Evolutionary conservation across 1,140 invertebrate species (phyloP).

Genomic region (Brachionus koreanus): DNA sequence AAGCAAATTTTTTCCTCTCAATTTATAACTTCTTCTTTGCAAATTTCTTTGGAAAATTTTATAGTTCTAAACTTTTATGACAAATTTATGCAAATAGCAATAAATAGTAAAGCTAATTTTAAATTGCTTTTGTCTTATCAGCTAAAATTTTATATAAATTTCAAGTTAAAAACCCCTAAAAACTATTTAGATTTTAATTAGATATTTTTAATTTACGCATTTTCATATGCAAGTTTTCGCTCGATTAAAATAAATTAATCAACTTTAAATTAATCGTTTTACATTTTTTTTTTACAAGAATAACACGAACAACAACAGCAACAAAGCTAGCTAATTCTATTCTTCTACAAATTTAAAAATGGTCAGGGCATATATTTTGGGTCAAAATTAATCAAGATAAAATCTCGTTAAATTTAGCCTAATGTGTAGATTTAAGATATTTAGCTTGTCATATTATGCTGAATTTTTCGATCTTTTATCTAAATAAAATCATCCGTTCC

Average conservation of each 20-base stretch:
- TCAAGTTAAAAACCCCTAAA: neutral
- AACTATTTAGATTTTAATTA: neutral
- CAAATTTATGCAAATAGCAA: slow-evolving; percentile 39
- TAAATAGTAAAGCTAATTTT: neutral
- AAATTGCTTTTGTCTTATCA: slow-evolving; percentile 19
- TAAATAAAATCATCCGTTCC: neutral
- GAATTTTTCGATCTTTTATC: slow-evolving; percentile 39
- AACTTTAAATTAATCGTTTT: neutral
- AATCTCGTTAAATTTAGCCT: slow-evolving; percentile 35
- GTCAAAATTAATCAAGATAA: neutral
- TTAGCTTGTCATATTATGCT: slow-evolving; percentile 30
- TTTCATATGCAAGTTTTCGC: neutral
- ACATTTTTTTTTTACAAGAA: neutral
- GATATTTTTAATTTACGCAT: neutral
- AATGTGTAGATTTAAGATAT: slow-evolving; percentile 24
- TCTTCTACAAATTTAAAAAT: too few species aligned
- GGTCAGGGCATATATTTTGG: neutral
- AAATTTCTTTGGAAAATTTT: neutral
- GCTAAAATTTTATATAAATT: slow-evolving; percentile 9
- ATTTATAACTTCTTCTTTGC: neutral
- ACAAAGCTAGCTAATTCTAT: neutral
- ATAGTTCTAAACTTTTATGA: neutral
- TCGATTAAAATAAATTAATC: slow-evolving; percentile 11
- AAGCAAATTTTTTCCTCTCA: neutral
- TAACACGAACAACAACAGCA: neutral